A percentile compares a stretch with the other conserved stretches of the same genome.
phyloP scores from a whole-genome alignment of 2,797 vertebrate genomes.

The Chelon labrosus region DNA sequence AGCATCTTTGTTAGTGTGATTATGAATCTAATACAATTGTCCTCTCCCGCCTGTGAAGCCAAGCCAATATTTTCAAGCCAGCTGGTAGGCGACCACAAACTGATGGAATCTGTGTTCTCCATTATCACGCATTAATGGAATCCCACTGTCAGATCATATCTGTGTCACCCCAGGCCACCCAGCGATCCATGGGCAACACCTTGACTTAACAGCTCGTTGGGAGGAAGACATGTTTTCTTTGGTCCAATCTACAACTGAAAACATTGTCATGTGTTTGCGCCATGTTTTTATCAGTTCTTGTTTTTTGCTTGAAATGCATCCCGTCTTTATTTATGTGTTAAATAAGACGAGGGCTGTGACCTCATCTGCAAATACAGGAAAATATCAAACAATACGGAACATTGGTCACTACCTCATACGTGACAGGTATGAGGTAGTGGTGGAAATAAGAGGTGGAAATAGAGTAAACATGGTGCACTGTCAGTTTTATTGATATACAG shows the following conservation, averaged over 20 bases:
- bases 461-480: conserved; percentile 83
- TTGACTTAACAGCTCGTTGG: conserved; percentile 46
- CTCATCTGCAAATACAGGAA: conserved; percentile 6
- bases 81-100: conserved; percentile 26
- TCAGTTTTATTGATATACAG: conserved; percentile 93
- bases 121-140: conserved; percentile 75
- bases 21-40: conserved; percentile 18
- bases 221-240: conserved; percentile 55
- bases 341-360: not conserved
- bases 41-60: conserved; percentile 21
- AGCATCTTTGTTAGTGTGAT: conserved; percentile 14
- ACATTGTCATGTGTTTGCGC: conserved; percentile 23
- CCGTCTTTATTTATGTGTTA: not conserved
- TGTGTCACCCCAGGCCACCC: conserved; percentile 66
- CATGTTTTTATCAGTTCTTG: not conserved
- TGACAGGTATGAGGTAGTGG: not conserved
- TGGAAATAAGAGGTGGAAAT: conserved; percentile 26
- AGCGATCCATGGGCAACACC: conserved; percentile 50
- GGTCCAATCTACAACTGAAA: conserved; percentile 37
- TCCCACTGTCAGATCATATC: conserved; percentile 73
- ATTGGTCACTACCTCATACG: not conserved
- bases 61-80: conserved; percentile 39
- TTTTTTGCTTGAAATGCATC: conserved; percentile 3
- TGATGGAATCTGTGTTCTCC: conserved; percentile 52
- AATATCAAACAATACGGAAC: conserved; percentile 8